Percentiles rank a stretch among this genome's conserved stretches.
These are phyloP conservation scores for Hybognathus amarus DNA, from an alignment of 2,797 vertebrate genomes.

Conservation along the genomic window DNA sequence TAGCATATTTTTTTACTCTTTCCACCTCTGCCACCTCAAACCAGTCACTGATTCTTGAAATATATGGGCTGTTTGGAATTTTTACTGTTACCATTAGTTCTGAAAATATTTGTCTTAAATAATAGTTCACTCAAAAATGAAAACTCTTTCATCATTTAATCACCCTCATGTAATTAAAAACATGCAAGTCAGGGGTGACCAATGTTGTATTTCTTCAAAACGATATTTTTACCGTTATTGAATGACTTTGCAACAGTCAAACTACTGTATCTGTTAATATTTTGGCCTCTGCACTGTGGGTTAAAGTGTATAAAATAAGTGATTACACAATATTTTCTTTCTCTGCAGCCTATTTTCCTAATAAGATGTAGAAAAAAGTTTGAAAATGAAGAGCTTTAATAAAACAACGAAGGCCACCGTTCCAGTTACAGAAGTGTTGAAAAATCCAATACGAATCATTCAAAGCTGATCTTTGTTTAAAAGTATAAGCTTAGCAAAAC, in stretches of 20 bases:
- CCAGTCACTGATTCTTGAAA: neutral
- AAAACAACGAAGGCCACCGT: neutral
- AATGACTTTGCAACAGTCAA: neutral
- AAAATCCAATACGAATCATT: neutral
- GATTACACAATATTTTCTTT: conserved; percentile 1
- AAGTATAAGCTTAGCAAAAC: neutral
- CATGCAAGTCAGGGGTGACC: neutral
- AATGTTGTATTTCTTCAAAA: neutral
- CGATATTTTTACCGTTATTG: neutral
- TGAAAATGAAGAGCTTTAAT: neutral
- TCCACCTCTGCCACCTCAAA: too few relatives aligned
- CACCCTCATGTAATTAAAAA: neutral
- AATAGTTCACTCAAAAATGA: neutral
- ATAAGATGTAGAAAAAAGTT: neutral
- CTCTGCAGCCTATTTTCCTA: neutral
- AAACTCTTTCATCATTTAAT: neutral
- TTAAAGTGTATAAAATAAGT: conserved; percentile 2
- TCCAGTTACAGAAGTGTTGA: neutral
- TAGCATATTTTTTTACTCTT: too few relatives aligned
- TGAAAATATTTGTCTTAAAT: neutral
- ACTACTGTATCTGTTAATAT: neutral
- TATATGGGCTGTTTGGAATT: neutral
- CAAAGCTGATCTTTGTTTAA: neutral
- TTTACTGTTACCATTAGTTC: neutral
- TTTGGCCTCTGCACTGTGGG: neutral